These are phyloP conservation scores for Cordilura impudica DNA, from an alignment of 2,888 invertebrate genomes.

Conservation along the genomic window DNA sequence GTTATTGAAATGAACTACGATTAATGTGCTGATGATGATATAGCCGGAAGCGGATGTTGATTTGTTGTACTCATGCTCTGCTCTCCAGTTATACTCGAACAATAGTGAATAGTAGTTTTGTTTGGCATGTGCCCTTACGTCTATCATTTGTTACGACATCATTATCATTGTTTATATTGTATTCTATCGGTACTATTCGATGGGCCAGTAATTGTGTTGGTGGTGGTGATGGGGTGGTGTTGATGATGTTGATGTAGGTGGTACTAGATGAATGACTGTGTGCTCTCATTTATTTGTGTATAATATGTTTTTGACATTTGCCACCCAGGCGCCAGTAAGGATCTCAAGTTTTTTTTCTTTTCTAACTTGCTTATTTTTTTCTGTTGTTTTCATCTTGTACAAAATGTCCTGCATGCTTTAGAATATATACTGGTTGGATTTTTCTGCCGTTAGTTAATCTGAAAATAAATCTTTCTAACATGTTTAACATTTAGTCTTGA, in stretches of 20 bases:
- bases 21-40: slow-evolving; percentile 39
- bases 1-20: slow-evolving; percentile 39
- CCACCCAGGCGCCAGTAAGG: slow-evolving; percentile 61
- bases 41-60: slow-evolving; percentile 64
- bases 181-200: neutral
- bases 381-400: neutral
- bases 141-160: slow-evolving; percentile 57
- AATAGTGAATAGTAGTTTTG: slow-evolving; percentile 2
- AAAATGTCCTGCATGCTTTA: slow-evolving; percentile 10
- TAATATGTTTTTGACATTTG: slow-evolving; percentile 62
- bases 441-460: slow-evolving; percentile 50
- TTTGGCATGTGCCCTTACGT: slow-evolving; percentile 46
- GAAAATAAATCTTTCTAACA: slow-evolving; percentile 51
- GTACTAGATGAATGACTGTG: neutral
- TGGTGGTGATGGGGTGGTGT: neutral
- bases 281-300: slow-evolving; percentile 51
- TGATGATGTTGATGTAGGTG: slow-evolving; percentile 17
- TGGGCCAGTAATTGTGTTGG: slow-evolving; percentile 4
- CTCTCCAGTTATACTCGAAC: neutral
- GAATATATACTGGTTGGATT: slow-evolving; percentile 6
- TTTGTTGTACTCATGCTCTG: slow-evolving; percentile 40
- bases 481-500: slow-evolving; percentile 37
- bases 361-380: slow-evolving; percentile 11
- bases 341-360: slow-evolving; percentile 32
- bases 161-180: slow-evolving; percentile 51